A percentile compares a stretch with the other conserved stretches of the same genome.
Evolutionary conservation across 2,888 invertebrate species (phyloP).

Genomic region (Drosophila melanosoma): DNA sequence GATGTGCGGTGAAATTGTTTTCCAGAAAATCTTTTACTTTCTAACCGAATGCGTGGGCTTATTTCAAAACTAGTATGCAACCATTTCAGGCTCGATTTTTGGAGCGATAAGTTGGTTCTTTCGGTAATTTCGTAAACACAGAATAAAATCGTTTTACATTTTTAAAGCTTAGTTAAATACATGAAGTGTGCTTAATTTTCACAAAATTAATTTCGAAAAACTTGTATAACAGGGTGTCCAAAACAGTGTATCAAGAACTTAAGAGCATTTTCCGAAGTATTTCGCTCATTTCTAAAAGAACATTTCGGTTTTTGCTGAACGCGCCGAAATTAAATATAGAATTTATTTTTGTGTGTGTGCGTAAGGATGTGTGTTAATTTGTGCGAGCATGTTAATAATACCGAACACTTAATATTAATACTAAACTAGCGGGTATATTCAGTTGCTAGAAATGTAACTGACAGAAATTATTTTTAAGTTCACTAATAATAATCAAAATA

Average conservation of each 20-base stretch:
- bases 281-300: slow-evolving; percentile 17
- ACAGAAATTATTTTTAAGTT: not conserved
- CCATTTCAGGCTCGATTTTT: not conserved
- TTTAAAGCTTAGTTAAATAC: not conserved
- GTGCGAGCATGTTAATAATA: slow-evolving; percentile 31
- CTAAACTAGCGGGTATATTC: not conserved
- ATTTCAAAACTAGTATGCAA: not conserved
- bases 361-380: slow-evolving; percentile 13
- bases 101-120: not conserved
- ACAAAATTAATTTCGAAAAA: not conserved
- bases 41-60: not conserved
- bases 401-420: slow-evolving; percentile 1
- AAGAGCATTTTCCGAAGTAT: slow-evolving; percentile 5
- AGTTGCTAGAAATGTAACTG: not conserved
- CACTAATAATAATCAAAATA: not conserved
- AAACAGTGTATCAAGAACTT: not conserved
- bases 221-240: not conserved
- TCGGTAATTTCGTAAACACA: not conserved
- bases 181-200: not conserved
- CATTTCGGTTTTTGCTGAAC: slow-evolving; percentile 6
- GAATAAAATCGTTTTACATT: not conserved
- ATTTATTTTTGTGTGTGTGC: slow-evolving; percentile 9
- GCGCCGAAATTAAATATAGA: slow-evolving; percentile 39
- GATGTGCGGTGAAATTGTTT: too few relatives aligned
- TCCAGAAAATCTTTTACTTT: not conserved